Conservation (phyloP, 1,140 invertebrate species). For the Euglossa dilemma region DNA sequence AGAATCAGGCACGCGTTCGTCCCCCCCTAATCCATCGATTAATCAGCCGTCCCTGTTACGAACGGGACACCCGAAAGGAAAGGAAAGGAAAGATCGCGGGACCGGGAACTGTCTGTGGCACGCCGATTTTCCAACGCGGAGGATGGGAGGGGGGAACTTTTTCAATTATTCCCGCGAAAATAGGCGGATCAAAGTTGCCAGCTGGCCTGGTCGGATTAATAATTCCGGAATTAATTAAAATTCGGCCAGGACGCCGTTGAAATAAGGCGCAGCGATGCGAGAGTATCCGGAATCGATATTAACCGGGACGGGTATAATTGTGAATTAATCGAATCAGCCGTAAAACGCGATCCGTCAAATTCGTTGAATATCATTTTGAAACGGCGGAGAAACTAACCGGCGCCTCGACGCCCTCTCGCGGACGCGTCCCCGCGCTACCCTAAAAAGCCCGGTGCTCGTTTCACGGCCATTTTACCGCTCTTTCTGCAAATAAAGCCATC, state of each 20-base stretch:
- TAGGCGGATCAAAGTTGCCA: constrained; percentile 43
- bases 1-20: background rate
- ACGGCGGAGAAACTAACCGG: background rate
- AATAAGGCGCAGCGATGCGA: constrained; percentile 42
- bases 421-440: too few species aligned
- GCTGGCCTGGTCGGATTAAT: constrained; percentile 34
- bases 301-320: constrained; percentile 31
- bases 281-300: constrained; percentile 44
- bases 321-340: constrained; percentile 51
- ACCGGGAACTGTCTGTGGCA: background rate
- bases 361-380: constrained; percentile 29
- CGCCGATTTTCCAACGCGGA: background rate
- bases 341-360: constrained; percentile 32
- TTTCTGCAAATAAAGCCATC: background rate
- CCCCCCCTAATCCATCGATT: background rate
- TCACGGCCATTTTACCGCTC: background rate
- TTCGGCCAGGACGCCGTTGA: constrained; percentile 27
- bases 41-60: background rate
- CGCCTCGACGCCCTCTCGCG: too few species aligned
- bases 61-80: background rate
- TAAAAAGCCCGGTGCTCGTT: background rate
- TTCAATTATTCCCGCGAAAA: constrained; percentile 48
- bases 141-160: constrained; percentile 37
- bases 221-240: constrained; percentile 56
- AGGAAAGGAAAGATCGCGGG: background rate